Evolutionary conservation across 2,113 vertebrate genomes (phyloP).

Genomic region (Symphodus melops): DNA sequence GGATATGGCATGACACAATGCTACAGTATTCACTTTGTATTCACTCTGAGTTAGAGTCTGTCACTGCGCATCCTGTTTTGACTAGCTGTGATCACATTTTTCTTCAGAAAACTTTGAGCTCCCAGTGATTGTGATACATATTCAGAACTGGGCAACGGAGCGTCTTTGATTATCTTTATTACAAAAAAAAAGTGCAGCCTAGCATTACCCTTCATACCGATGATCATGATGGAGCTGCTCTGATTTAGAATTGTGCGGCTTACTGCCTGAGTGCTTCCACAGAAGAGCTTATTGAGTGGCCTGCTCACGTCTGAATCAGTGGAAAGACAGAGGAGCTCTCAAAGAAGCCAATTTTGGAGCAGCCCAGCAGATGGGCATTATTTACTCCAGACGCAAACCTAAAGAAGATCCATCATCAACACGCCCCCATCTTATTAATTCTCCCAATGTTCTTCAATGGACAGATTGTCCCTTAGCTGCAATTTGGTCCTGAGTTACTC

Average conservation of each 20-base stretch:
- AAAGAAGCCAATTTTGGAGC: slow-evolving; percentile 28
- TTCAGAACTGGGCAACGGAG: neutral
- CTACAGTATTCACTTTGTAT: neutral
- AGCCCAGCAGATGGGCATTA: slow-evolving; percentile 37
- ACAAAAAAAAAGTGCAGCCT: neutral
- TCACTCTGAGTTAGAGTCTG: neutral
- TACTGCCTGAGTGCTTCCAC: slow-evolving; percentile 2
- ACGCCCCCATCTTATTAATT: slow-evolving; percentile 1
- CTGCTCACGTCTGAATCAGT: slow-evolving; percentile 35
- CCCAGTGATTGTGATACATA: slow-evolving; percentile 3
- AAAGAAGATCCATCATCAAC: slow-evolving; percentile 43
- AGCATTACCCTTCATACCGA: neutral
- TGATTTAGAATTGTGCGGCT: neutral
- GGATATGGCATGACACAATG: too few species aligned
- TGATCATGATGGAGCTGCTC: neutral
- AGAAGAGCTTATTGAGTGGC: slow-evolving; percentile 38
- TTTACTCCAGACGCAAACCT: slow-evolving; percentile 40
- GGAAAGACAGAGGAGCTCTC: slow-evolving; percentile 37
- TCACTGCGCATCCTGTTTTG: neutral
- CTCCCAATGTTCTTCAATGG: slow-evolving; percentile 3
- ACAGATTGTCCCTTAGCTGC: slow-evolving; percentile 11
- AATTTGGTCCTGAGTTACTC: slow-evolving; percentile 2
- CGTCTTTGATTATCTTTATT: slow-evolving; percentile 11
- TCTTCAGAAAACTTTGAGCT: neutral
- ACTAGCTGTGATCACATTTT: neutral